A percentile compares a stretch with the other conserved stretches of the same genome.
phyloP scores from a whole-genome alignment of 2,888 invertebrate genomes.

The Dichetophora obliterata region DNA sequence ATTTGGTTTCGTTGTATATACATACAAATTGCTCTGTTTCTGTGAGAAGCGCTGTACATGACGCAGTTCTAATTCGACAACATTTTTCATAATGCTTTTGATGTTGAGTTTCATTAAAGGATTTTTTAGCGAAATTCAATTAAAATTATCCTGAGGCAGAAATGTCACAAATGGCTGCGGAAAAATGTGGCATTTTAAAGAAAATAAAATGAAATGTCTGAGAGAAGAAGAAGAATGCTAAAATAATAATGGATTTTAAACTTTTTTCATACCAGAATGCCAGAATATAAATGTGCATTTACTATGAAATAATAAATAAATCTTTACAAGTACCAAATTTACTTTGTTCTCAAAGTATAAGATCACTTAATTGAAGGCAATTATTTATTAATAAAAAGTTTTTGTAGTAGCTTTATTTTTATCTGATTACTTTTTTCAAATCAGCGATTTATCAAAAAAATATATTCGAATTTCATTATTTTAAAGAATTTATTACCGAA shows the following conservation, averaged over 20 bases:
- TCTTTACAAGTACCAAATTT: too few species aligned
- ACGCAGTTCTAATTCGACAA: conserved; percentile 22
- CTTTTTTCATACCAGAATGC: background rate
- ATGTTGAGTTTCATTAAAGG: conserved; percentile 59
- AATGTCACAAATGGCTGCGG: conserved; percentile 9
- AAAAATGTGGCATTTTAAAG: background rate
- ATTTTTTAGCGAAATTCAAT: conserved; percentile 63
- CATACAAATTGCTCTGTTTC: background rate
- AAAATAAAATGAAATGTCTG: background rate
- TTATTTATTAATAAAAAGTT: too few species aligned
- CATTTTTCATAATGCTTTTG: conserved; percentile 3
- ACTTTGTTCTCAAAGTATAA: too few species aligned
- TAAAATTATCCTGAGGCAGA: conserved; percentile 64
- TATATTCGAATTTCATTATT: too few species aligned
- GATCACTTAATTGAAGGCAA: too few species aligned
- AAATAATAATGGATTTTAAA: background rate
- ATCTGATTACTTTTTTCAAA: too few species aligned
- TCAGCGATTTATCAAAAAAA: too few species aligned
- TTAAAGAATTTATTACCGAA: too few species aligned
- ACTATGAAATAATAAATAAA: background rate
- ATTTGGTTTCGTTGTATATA: background rate
- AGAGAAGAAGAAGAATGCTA: background rate
- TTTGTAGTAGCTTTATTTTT: too few species aligned
- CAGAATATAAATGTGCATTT: background rate
- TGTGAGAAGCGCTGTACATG: background rate